These are phyloP conservation scores for Laspeyria flexula DNA, from an alignment of 2,888 invertebrate genomes.

Conservation along the genomic window DNA sequence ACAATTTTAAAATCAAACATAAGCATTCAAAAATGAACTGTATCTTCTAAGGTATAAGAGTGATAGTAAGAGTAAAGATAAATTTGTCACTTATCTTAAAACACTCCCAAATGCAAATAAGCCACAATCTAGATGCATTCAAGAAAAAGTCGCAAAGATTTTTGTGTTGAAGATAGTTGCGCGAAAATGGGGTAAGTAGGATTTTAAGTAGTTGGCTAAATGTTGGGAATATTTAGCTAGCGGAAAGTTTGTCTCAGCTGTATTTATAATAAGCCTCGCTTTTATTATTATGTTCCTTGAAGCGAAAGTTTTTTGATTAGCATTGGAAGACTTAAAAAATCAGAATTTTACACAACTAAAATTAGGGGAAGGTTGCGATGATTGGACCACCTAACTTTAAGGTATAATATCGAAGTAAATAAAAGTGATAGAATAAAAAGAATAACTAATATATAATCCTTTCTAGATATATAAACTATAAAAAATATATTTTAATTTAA, in stretches of 20 bases:
- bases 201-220: conserved; percentile 10
- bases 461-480: too few relatives aligned
- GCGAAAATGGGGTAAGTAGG: conserved; percentile 4
- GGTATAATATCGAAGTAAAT: too few relatives aligned
- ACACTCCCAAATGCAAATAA: conserved; percentile 51
- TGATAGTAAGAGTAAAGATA: conserved; percentile 1
- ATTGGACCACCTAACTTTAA: too few relatives aligned
- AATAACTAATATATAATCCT: too few relatives aligned
- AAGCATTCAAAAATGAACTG: conserved; percentile 8
- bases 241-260: neutral
- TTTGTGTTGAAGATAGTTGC: conserved; percentile 30
- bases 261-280: neutral
- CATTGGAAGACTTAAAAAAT: too few relatives aligned
- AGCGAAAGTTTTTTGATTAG: too few relatives aligned
- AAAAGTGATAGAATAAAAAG: too few relatives aligned
- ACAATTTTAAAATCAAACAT: neutral
- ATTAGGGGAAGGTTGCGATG: too few relatives aligned
- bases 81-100: conserved; percentile 43
- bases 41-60: neutral
- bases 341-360: too few relatives aligned
- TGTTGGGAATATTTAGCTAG: conserved; percentile 8
- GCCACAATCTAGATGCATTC: conserved; percentile 47
- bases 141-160: conserved; percentile 32
- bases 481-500: too few relatives aligned
- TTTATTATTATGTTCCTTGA: too few relatives aligned